Evolutionary conservation across 2,113 vertebrate species (phyloP).

Genomic region (Uria aalge): DNA sequence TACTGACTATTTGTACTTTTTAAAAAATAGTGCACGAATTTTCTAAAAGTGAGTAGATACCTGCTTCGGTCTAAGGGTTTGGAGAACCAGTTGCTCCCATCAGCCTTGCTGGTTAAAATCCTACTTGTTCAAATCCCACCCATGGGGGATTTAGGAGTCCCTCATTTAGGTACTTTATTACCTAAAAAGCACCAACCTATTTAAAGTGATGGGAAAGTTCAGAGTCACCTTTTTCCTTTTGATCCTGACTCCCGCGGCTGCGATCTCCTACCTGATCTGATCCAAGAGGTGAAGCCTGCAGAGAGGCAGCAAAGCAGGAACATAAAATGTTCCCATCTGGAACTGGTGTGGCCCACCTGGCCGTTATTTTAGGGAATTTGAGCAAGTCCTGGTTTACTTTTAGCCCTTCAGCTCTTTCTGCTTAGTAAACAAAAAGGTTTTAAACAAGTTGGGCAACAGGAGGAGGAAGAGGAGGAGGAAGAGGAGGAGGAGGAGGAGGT

Average conservation of each 20-base stretch:
- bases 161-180: neutral
- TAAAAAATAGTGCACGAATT: neutral
- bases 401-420: neutral
- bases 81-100: neutral
- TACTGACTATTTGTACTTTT: neutral
- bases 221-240: neutral
- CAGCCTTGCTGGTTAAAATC: neutral
- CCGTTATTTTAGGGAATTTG: neutral
- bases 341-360: neutral
- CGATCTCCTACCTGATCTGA: neutral
- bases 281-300: neutral
- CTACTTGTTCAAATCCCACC: neutral
- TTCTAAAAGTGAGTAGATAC: neutral
- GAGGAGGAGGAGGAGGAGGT: neutral
- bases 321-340: neutral
- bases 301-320: neutral
- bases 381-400: neutral
- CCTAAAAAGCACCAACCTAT: neutral
- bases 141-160: neutral
- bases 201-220: neutral
- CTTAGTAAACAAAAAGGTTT: conserved; percentile 10
- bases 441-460: neutral
- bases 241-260: neutral
- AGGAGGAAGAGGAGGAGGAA: neutral
- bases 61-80: neutral